Base-by-base conservation (phyloP, 2,797 vertebrate genomes). In the Tolypeutes matacus region DNA sequence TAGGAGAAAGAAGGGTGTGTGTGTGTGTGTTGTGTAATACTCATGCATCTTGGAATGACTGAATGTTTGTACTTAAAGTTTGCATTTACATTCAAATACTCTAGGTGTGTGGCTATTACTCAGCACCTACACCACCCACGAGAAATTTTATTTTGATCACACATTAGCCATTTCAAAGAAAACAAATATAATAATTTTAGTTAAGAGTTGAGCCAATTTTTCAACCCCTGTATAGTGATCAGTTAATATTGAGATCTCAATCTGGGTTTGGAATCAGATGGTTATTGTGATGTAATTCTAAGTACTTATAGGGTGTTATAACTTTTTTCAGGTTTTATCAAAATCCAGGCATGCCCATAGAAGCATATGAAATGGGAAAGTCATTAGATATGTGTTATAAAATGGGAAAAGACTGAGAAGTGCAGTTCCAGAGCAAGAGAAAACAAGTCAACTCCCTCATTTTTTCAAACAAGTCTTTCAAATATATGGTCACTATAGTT, bases 51-150 rank as follows among this genome's bases (percentile, higher is more conserved):
- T 78, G 60, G 75, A 95, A 96, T 93, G 87, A 95, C 75, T 93
- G 93, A 96, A 96, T 91, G 84, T 76, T 94, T 94, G 70, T 88
- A 78, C 73, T 85, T 96, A 73, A 87, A 82, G 13, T 93, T 91
- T 96, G 60, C 69, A 94, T 93, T 92, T 89, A 96, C 84, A 96
- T 93, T 97, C 94, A 97, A 95, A 94, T 92, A 91, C 36, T 95
- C 69, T 96, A 97, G 93, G 96, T 97, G 97, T 97, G 97, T 97
- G 97, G 97, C 96, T 96, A 92, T 98, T 98, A 98, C 96, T 98
- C 97, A 97, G 95, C 96, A 97, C 94, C 96, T 97, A 95, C 94
- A 98, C 93, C 89, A 93, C 96, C 97, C 96, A 75, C 78, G 62
- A 97, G 93, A 73, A 95, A 95, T 91, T 97, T 98, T 95, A 94